phyloP scores from a whole-genome alignment of 1,140 invertebrate species.

The Apis laboriosa region DNA sequence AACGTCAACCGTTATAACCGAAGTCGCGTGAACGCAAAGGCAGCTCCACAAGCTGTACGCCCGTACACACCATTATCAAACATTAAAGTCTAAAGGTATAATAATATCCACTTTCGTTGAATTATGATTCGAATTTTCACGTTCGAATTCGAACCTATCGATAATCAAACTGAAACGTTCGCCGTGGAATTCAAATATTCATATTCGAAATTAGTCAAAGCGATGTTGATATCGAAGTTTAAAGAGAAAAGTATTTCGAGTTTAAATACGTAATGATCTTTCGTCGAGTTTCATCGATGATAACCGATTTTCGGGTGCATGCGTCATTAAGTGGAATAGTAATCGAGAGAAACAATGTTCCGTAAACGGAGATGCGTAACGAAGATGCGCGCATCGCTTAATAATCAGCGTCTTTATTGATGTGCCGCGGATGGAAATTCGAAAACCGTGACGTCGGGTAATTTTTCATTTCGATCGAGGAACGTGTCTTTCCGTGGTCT shows the following conservation, averaged over 20 bases:
- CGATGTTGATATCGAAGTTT: too few species aligned
- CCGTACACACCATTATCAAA: neutral
- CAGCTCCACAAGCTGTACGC: too few species aligned
- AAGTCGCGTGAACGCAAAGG: neutral
- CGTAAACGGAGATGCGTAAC: constrained; percentile 42
- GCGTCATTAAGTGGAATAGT: constrained; percentile 25
- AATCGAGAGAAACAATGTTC: constrained; percentile 39
- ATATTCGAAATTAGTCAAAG: too few species aligned
- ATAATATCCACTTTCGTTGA: neutral
- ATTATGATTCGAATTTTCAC: neutral
- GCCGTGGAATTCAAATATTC: too few species aligned
- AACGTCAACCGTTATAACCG: neutral
- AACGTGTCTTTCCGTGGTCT: constrained; percentile 24
- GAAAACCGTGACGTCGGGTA: constrained; percentile 52
- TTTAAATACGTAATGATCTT: too few species aligned
- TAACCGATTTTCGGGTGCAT: neutral
- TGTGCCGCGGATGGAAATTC: constrained; percentile 51
- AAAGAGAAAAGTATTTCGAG: too few species aligned
- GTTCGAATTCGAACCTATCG: neutral
- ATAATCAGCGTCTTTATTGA: constrained; percentile 55
- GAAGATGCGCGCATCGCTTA: constrained; percentile 35
- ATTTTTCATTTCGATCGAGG: constrained; percentile 46
- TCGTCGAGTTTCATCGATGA: neutral
- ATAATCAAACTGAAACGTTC: too few species aligned
- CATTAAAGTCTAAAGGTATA: neutral